Percentiles rank a stretch among this genome's conserved stretches.
These are phyloP conservation scores for Pseudomugil gertrudae DNA, from an alignment of 2,797 vertebrate genomes.

Conservation along the genomic window DNA sequence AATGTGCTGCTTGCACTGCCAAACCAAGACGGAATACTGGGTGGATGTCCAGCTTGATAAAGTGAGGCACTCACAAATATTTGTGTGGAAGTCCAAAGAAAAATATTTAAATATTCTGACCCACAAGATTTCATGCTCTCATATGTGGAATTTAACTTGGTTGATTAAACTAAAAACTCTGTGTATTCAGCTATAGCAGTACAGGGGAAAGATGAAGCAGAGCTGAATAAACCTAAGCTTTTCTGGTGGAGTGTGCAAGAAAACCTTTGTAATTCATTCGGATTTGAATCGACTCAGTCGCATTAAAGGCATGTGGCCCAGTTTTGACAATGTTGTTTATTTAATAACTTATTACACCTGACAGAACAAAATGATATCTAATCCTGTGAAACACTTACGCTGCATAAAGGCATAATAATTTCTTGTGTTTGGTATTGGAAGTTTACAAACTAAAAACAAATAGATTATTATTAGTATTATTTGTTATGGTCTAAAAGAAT, in stretches of 20 bases:
- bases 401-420: neutral
- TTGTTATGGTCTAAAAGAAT: neutral
- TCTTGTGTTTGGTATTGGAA: neutral
- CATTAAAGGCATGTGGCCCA: conserved; percentile 35
- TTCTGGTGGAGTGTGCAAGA: conserved; percentile 38
- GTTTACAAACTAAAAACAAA: neutral
- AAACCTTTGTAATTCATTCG: conserved; percentile 58
- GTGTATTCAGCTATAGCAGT: conserved; percentile 30
- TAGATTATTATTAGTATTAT: neutral
- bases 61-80: conserved; percentile 25
- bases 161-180: conserved; percentile 42
- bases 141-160: conserved; percentile 43
- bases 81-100: conserved; percentile 24
- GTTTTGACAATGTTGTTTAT: conserved; percentile 51
- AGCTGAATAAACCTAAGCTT: conserved; percentile 31
- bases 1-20: conserved; percentile 21
- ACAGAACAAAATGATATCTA: conserved; percentile 28
- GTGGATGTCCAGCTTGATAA: conserved; percentile 34
- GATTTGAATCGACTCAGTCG: conserved; percentile 53
- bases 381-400: conserved; percentile 1
- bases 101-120: conserved; percentile 43
- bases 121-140: conserved; percentile 41
- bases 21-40: conserved; percentile 8
- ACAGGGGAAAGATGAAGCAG: conserved; percentile 26
- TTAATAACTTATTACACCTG: conserved; percentile 37